A percentile compares a stretch with the other conserved stretches of the same genome.
Evolutionary conservation across 37 sponge, comb jelly and placozoan genomes (phyloP).

Genomic region (Tethya wilhelma): DNA sequence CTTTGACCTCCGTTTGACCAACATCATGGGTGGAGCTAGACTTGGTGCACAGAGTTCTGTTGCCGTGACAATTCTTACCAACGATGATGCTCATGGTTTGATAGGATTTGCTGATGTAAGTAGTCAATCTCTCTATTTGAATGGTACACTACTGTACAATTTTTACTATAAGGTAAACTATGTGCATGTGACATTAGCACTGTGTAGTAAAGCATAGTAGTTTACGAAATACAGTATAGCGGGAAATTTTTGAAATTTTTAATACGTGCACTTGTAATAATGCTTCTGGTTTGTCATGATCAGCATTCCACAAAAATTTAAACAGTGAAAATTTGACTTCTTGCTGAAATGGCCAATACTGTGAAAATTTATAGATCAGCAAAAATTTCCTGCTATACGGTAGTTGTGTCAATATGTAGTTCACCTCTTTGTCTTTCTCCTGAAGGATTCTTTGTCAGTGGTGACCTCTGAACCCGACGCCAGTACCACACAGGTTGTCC

Average conservation of each 20-base stretch:
- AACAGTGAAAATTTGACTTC: too few species aligned
- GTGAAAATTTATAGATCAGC: neutral
- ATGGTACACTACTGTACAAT: too few species aligned
- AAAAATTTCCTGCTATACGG: too few species aligned
- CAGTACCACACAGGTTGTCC: slow-evolving; percentile 25
- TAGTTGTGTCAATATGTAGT: neutral
- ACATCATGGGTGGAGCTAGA: slow-evolving; percentile 63
- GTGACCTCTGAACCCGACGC: slow-evolving; percentile 19
- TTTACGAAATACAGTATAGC: too few species aligned
- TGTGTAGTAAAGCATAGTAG: too few species aligned
- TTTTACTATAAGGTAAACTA: too few species aligned
- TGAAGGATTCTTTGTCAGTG: slow-evolving; percentile 46
- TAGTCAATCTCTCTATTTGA: too few species aligned
- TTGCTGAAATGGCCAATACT: too few species aligned
- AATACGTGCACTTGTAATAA: neutral
- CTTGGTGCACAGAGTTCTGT: slow-evolving; percentile 41
- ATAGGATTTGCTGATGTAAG: slow-evolving; percentile 80
- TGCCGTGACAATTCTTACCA: slow-evolving; percentile 69
- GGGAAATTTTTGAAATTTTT: too few species aligned
- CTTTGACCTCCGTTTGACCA: slow-evolving; percentile 54
- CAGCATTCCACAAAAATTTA: neutral
- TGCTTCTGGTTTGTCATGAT: too few species aligned
- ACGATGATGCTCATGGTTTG: slow-evolving; percentile 92
- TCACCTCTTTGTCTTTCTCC: too few species aligned
- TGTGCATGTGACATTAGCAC: too few species aligned